Evolutionary conservation across 2,888 invertebrate genomes (phyloP).

Genomic region (Phragmatobia fuliginosa): DNA sequence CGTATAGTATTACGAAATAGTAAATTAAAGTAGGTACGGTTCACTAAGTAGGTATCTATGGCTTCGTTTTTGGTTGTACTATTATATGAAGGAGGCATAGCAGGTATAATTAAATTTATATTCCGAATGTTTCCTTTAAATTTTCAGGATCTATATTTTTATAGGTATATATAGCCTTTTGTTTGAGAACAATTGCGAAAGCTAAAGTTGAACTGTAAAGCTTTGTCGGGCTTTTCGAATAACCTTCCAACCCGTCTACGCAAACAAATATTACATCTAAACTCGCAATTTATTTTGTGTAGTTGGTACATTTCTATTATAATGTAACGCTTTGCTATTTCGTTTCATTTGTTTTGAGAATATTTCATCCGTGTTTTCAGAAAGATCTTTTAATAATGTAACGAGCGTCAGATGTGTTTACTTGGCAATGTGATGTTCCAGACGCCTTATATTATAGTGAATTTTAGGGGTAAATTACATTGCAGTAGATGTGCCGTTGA

Average conservation of each 20-base stretch:
- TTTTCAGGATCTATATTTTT: constrained; percentile 27
- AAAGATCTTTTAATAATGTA: constrained; percentile 1
- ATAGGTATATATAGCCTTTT: constrained; percentile 44
- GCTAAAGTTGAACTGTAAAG: constrained; percentile 75
- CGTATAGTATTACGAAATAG: background rate
- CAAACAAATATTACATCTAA: constrained; percentile 47
- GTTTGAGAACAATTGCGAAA: constrained; percentile 58
- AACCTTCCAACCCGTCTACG: constrained; percentile 52
- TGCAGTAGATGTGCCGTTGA: background rate
- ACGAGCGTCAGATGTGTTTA: background rate
- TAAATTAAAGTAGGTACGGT: background rate
- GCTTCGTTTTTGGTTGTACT: background rate
- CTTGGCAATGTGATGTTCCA: background rate
- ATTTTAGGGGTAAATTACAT: too few relatives aligned
- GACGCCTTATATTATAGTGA: background rate
- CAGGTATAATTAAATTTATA: constrained; percentile 26
- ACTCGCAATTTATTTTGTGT: constrained; percentile 44
- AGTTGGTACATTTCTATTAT: background rate
- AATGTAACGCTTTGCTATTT: constrained; percentile 1
- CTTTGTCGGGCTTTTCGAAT: constrained; percentile 49
- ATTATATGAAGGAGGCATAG: constrained; percentile 34
- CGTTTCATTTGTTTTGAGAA: constrained; percentile 19
- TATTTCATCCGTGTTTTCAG: background rate
- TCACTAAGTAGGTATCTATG: background rate
- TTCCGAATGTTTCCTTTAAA: constrained; percentile 1